Evolutionary conservation across 2,113 vertebrate genomes (phyloP).

Genomic region (Ranitomeya variabilis): DNA sequence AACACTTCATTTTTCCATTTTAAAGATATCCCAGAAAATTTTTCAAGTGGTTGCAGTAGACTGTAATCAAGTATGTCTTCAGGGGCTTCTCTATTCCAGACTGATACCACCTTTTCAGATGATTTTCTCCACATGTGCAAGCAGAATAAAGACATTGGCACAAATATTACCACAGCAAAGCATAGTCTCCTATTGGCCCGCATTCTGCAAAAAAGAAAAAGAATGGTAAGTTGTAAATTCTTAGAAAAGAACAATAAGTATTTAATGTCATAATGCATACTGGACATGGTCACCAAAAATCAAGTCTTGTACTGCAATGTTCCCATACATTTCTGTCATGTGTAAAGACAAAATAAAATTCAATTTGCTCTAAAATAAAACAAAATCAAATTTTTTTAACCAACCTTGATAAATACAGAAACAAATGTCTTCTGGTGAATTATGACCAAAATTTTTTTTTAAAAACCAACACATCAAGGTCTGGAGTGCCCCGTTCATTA

Average conservation of each 20-base stretch:
- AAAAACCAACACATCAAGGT: too few relatives aligned
- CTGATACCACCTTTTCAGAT: slow-evolving; percentile 15
- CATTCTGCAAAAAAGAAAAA: slow-evolving; percentile 27
- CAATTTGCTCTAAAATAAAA: too few relatives aligned
- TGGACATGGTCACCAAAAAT: background rate
- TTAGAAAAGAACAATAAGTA: background rate
- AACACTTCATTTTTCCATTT: slow-evolving; percentile 53
- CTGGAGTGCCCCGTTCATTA: too few relatives aligned
- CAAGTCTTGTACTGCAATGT: background rate
- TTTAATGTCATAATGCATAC: background rate
- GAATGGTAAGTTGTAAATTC: too few relatives aligned
- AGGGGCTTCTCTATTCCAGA: slow-evolving; percentile 43
- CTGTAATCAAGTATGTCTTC: background rate
- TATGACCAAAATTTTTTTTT: too few relatives aligned
- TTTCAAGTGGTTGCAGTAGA: slow-evolving; percentile 23
- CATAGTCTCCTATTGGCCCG: slow-evolving; percentile 16
- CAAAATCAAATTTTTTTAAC: too few relatives aligned
- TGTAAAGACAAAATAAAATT: too few relatives aligned
- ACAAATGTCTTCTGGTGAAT: too few relatives aligned
- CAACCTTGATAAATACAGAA: too few relatives aligned
- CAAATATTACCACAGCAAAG: background rate
- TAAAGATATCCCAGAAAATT: slow-evolving; percentile 39
- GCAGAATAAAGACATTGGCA: slow-evolving; percentile 28
- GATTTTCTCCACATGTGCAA: slow-evolving; percentile 35
- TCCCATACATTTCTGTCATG: background rate